Percentiles rank a stretch among this genome's conserved stretches.
phyloP scores from a whole-genome alignment of 2,888 invertebrate genomes.

The Habroteleia sp. region DNA sequence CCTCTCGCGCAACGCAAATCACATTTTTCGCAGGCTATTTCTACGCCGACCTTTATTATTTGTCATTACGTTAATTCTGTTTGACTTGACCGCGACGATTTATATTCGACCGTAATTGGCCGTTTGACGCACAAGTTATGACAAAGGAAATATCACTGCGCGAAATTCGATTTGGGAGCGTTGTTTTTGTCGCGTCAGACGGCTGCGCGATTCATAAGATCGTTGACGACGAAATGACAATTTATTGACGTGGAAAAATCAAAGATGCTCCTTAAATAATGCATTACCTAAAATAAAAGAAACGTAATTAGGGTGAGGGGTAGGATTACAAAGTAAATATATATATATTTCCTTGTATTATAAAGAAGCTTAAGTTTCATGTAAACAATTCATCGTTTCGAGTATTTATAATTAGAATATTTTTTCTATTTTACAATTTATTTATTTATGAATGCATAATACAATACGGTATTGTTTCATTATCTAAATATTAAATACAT shows the following conservation, averaged over 20 bases:
- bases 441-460: too few relatives aligned
- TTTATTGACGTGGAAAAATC: neutral
- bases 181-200: slow-evolving; percentile 9
- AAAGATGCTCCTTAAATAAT: too few relatives aligned
- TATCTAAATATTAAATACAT: too few relatives aligned
- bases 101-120: slow-evolving; percentile 38
- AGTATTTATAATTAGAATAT: too few relatives aligned
- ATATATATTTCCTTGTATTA: too few relatives aligned
- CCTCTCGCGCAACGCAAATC: slow-evolving; percentile 26
- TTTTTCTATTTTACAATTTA: too few relatives aligned
- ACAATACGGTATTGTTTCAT: too few relatives aligned
- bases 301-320: too few relatives aligned
- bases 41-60: slow-evolving; percentile 44
- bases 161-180: slow-evolving; percentile 22
- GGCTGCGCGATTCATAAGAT: neutral
- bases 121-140: slow-evolving; percentile 35
- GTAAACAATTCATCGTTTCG: too few relatives aligned
- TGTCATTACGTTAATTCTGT: slow-evolving; percentile 45
- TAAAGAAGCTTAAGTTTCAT: too few relatives aligned
- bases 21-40: slow-evolving; percentile 32
- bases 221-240: neutral
- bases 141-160: slow-evolving; percentile 38
- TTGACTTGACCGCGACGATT: slow-evolving; percentile 42
- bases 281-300: too few relatives aligned
- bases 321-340: too few relatives aligned